Conservation (phyloP, 2,113 vertebrate genomes). For the Hydropotes inermis region DNA sequence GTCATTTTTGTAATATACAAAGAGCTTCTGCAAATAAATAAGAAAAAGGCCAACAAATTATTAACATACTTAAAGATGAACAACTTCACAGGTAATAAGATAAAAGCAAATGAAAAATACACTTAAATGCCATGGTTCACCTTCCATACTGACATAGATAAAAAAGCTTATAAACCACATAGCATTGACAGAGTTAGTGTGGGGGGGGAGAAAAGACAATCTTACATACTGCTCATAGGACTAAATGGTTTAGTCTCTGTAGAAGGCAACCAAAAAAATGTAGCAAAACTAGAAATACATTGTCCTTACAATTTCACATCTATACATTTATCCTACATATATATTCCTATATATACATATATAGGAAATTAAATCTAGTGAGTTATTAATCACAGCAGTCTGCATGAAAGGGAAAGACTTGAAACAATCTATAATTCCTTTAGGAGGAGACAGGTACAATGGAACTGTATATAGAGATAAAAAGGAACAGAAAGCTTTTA, state of each 20-base stretch:
- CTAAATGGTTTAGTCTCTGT: background rate
- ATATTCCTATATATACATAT: background rate
- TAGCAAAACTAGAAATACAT: background rate
- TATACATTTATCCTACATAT: background rate
- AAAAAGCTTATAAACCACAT: background rate
- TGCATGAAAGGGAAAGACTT: background rate
- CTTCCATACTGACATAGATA: background rate
- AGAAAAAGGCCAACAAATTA: background rate
- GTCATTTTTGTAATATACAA: background rate
- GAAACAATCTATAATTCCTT: background rate
- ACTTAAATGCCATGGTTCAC: background rate
- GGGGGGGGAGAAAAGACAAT: background rate
- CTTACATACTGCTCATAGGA: background rate
- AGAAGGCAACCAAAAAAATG: background rate
- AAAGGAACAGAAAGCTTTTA: background rate
- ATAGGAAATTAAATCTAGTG: background rate
- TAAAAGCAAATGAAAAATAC: background rate
- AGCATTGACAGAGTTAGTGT: background rate
- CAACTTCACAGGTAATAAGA: background rate
- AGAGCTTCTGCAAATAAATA: background rate
- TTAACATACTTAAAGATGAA: background rate
- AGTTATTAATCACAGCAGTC: background rate
- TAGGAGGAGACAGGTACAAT: background rate
- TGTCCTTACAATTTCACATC: background rate
- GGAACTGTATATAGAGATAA: background rate